Base-by-base conservation (phyloP, 2,113 vertebrate genomes). In the Scalopus aquaticus region DNA sequence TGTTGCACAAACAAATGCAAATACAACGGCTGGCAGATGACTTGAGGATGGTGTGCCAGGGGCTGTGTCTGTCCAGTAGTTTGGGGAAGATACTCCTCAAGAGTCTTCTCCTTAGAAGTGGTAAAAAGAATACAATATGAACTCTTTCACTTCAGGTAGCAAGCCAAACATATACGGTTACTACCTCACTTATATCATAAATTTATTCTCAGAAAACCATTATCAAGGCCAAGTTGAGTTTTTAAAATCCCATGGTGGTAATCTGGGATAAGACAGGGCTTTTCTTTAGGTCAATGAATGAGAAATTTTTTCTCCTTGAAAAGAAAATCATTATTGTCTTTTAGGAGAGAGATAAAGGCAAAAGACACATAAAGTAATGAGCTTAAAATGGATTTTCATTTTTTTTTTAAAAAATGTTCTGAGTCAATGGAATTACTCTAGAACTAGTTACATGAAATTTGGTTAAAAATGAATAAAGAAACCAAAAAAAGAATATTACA, bases 181-280 rank as follows among this genome's bases (percentile, higher is more conserved):
- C 80, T 67, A 76, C 51, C 37, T 58, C 32, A 44, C 4, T 26
- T 28, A 46, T 28, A 81, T 39, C 30, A 46, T 76, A 51, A 32
- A 90, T 15, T 79, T 78, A 80, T 30, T 46, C 11, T 65, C 39
- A 54, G 56, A 77, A 96, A 93, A 95, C 19, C 46, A 93, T 94
- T 30, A 56, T 28, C 24, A 90, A 76, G 62, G 30, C 32, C 74
- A 93, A 51, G 5, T 20, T 85, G 42, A 78, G 69, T 56, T 56
- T 94, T 83, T 90, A 74, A 91, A 95, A 90, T 82, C 73, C 79
- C 74, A 69, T 93, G 78, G 74, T 79, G 78, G 78, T 67, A 77
- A 94, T 96, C 93, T 96, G 83, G 79, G 46, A 76, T 94, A 89
- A 89, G 70, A 94, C 90, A 94, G 90, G 74, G 74, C 91, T 94